These are phyloP conservation scores for Rhagoletis pomonella DNA, from an alignment of 1,140 invertebrate species.

Conservation along the genomic window DNA sequence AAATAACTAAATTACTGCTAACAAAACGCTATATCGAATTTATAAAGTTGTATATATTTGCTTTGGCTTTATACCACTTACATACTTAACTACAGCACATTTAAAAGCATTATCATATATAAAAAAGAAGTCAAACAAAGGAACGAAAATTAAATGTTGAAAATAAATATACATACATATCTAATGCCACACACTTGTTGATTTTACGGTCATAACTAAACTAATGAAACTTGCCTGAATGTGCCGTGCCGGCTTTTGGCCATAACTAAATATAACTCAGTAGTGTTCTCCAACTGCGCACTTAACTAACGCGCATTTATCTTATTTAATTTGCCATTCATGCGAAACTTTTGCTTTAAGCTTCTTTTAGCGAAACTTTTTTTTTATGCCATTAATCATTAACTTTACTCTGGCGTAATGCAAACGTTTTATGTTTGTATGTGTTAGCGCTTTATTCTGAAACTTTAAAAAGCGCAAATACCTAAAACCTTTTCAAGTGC, in stretches of 20 bases:
- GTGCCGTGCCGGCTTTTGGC: not conserved
- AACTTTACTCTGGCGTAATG: not conserved
- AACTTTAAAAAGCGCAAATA: no score
- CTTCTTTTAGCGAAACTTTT: slow-evolving; percentile 6
- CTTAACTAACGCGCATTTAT: not conserved
- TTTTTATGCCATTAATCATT: slow-evolving; percentile 17
- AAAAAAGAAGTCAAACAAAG: not conserved
- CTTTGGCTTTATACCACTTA: no score
- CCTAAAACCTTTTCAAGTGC: no score
- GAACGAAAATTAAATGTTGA: not conserved
- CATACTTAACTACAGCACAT: no score
- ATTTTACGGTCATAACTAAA: not conserved
- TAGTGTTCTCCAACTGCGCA: not conserved
- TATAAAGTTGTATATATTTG: no score
- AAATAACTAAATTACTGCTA: not conserved
- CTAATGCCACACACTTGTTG: not conserved
- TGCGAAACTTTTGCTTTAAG: not conserved
- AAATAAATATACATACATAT: not conserved
- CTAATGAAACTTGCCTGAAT: not conserved
- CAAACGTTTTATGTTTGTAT: no score
- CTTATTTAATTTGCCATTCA: slow-evolving; percentile 39
- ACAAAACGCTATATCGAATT: not conserved
- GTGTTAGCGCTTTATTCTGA: no score
- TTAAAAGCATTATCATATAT: not conserved
- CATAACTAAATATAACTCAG: not conserved